Percentiles rank a stretch among this genome's conserved stretches.
Conservation (phyloP, 2,888 invertebrate species). For the Acrobeloides nanus region DNA sequence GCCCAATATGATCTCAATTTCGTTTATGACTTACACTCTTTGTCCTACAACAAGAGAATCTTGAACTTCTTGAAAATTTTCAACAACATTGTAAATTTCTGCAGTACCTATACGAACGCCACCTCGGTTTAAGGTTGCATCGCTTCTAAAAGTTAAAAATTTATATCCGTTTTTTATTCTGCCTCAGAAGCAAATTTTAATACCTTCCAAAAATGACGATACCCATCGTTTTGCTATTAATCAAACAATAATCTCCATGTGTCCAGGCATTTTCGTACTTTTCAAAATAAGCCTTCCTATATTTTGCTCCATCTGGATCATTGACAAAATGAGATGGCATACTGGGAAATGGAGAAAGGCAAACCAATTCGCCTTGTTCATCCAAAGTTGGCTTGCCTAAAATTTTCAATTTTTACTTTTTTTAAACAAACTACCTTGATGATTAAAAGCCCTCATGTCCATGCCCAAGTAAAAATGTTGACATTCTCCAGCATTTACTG, state of each 20-base stretch:
- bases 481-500: slow-evolving; percentile 61
- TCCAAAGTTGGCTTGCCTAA: slow-evolving; percentile 57
- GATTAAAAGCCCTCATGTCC: slow-evolving; percentile 58
- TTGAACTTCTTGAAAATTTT: slow-evolving; percentile 58
- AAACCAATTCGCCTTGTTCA: slow-evolving; percentile 60
- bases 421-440: slow-evolving; percentile 50
- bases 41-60: slow-evolving; percentile 62
- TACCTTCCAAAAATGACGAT: slow-evolving; percentile 61
- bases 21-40: slow-evolving; percentile 42
- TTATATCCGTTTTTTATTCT: not conserved
- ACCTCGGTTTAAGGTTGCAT: slow-evolving; percentile 61
- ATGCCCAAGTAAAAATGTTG: slow-evolving; percentile 59
- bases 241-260: slow-evolving; percentile 60
- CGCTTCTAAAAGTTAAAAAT: slow-evolving; percentile 52
- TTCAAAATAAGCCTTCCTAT: slow-evolving; percentile 49
- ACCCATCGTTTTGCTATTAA: slow-evolving; percentile 59
- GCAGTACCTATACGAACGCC: slow-evolving; percentile 63
- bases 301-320: slow-evolving; percentile 56
- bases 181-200: no score
- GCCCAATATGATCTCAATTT: no score
- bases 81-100: slow-evolving; percentile 62
- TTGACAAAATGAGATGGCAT: slow-evolving; percentile 62
- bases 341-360: slow-evolving; percentile 60
- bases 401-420: slow-evolving; percentile 1
- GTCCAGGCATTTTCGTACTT: slow-evolving; percentile 58